A percentile compares a stretch with the other conserved stretches of the same genome.
Conservation (phyloP, 1,140 invertebrate genomes). For the Drosophila sechellia region DNA sequence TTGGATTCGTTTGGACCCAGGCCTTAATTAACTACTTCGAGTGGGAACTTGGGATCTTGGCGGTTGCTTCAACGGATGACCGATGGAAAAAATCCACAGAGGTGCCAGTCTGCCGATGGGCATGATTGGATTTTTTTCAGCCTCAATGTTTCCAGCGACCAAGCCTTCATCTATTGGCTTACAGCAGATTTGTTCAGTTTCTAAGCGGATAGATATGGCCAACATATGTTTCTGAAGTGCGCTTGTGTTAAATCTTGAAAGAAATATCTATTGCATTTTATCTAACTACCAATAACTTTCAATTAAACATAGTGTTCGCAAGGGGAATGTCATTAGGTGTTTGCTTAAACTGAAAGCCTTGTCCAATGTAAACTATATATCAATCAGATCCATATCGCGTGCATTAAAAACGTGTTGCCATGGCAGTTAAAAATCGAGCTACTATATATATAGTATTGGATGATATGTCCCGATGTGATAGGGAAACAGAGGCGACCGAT, state of each 20-base stretch:
- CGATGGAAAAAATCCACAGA: conserved; percentile 30
- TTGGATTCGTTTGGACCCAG: conserved; percentile 25
- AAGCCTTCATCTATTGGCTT: background rate
- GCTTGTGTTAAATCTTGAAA: no score
- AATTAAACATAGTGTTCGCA: no score
- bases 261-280: no score
- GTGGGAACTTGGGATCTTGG: conserved; percentile 19
- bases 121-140: conserved; percentile 26
- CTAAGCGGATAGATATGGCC: conserved; percentile 2
- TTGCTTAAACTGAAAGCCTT: background rate
- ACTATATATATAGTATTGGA: background rate
- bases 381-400: conserved; percentile 37
- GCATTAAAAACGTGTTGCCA: conserved; percentile 59
- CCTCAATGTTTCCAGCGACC: conserved; percentile 3
- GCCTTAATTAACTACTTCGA: conserved; percentile 65
- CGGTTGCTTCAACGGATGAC: conserved; percentile 7
- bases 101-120: conserved; percentile 22
- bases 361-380: conserved; percentile 1
- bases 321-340: no score
- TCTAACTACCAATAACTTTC: no score
- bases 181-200: conserved; percentile 6
- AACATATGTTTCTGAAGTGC: background rate
- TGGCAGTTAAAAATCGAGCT: conserved; percentile 9
- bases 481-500: conserved; percentile 10
- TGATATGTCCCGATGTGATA: background rate